Evolutionary conservation across 1,140 invertebrate species (phyloP), one percentile per base, ranked within the genome.

Genomic region (Phymastichus coffea): DNA sequence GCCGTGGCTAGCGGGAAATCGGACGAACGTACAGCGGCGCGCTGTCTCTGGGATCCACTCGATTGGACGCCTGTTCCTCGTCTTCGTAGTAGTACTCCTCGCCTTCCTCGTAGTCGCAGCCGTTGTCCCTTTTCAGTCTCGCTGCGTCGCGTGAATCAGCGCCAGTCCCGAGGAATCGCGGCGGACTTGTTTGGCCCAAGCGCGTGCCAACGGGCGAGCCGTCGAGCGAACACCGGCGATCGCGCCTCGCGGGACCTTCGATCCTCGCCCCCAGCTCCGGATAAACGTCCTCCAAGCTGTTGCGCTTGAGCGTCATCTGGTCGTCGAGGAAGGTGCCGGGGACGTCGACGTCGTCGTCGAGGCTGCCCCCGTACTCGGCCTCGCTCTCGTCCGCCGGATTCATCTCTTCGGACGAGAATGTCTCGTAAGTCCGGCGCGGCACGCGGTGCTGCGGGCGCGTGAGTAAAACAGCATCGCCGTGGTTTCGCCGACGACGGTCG

Each of bases 371-470:
- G 56, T 58, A n/a, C 8, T 55, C 59, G 8, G 23, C 52, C 19
- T 55, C 46, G 43, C 14, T 23, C 17, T 61, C 57, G 14, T 44
- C 47, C 4, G 48, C 57, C 17, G 30, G 49, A 37, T 43, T 53
- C 12, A 19, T 20, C 22, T 48, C 22, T 4, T 38, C 20, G n/a
- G 19, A 2, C 3, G 28, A 12, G n/a, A 51, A 51, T 44, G 37
- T 30, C 19, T 51, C 37, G 33, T 26, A 57, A 8, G 20, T 28
- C 9, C 25, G 33, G 6, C 46, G 15, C 7, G 55, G 14, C 20
- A 6, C 6, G 2, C 38, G 23, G 25, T 25, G 44, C 6, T n/a
- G n/a, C n/a, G n/a, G n/a, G n/a, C n/a, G n/a, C n/a, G n/a, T n/a
- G n/a, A n/a, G n/a, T n/a, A n/a, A n/a, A n/a, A n/a, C n/a, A n/a